phyloP scores from a whole-genome alignment of 2,797 vertebrate species.

The Limnodromus scolopaceus region DNA sequence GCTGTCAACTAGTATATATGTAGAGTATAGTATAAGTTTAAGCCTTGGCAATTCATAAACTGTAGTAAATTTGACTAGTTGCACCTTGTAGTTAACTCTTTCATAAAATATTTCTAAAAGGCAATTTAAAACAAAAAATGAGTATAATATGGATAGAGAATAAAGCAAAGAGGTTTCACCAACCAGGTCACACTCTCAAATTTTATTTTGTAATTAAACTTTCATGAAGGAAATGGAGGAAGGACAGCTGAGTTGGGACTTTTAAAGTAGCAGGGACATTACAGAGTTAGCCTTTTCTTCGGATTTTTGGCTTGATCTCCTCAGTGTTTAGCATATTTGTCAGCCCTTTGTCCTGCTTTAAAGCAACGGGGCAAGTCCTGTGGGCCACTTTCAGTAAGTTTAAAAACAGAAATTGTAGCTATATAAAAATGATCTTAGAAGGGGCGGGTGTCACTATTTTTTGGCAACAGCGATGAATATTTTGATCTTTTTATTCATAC shows the following conservation, averaged over 20 bases:
- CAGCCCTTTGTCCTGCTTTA: not conserved
- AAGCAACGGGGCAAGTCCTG: not conserved
- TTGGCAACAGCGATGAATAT: constrained; percentile 32
- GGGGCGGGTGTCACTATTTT: not conserved
- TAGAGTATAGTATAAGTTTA: not conserved
- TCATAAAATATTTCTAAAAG: not conserved
- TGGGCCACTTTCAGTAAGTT: not conserved
- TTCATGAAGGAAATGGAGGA: not conserved
- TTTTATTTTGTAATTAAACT: not conserved
- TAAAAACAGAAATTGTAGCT: constrained; percentile 21
- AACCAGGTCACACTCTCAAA: not conserved
- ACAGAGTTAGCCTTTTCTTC: not conserved
- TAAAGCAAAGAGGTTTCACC: not conserved
- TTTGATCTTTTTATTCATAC: constrained; percentile 39
- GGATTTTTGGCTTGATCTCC: not conserved
- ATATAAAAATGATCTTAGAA: not conserved
- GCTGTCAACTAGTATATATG: not conserved
- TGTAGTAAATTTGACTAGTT: not conserved
- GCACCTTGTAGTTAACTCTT: not conserved
- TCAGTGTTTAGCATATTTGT: not conserved
- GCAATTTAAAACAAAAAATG: not conserved
- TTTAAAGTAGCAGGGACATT: not conserved
- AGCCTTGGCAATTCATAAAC: not conserved
- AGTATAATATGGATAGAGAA: not conserved
- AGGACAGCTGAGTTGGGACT: not conserved